Evolutionary conservation across 1,140 invertebrate species (phyloP), one percentile per base, ranked within the genome.

Genomic region (Solen grandis): DNA sequence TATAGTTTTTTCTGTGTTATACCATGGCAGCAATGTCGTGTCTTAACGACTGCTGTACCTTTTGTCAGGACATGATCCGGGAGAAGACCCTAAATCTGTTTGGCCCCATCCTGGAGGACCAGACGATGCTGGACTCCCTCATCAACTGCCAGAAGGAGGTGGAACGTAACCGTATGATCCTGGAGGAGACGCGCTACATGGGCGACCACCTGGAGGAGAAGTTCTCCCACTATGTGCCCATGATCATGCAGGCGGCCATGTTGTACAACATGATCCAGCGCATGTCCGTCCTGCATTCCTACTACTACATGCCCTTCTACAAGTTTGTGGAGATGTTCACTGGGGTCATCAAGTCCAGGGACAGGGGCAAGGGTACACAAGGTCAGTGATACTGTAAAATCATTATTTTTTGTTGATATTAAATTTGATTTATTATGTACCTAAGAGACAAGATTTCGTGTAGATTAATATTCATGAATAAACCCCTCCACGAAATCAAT

Each of bases 61-160:
- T 62, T 66, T 68, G 81, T 1, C 60, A 91, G 90, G 90, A 90
- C 79, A 75, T 88, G 35, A 90, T 91, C 16, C 72, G 89, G 73
- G 88, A 89, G 79, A 91, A 92, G 84, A 90, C 89, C 5, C 65
- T 91, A 22, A 88, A 89, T 60, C 69, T 91, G 13, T 88, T 88
- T 63, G 84, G 84, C 8, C 88, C 90, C 0, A 69, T 92, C 10
- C 75, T 92, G 46, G 89, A 91, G 29, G 91, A 92, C 63, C 85
- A 86, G 55, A 90, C 89, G 0, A 91, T 92, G 88, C 84, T 92
- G 25, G 86, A 89, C 19, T 87, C 88, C 0, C 81, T 92, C 22
- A 69, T 88, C 31, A 85, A 75, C 5, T 91, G 90, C 70, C 88
- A 89, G 68, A 84, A 86, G 31, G 89, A 91, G 27, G 86, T 91